Conservation (phyloP, 30 jellyfish, hydroid and myxozoan genomes). For the Rhopilema esculentum region DNA sequence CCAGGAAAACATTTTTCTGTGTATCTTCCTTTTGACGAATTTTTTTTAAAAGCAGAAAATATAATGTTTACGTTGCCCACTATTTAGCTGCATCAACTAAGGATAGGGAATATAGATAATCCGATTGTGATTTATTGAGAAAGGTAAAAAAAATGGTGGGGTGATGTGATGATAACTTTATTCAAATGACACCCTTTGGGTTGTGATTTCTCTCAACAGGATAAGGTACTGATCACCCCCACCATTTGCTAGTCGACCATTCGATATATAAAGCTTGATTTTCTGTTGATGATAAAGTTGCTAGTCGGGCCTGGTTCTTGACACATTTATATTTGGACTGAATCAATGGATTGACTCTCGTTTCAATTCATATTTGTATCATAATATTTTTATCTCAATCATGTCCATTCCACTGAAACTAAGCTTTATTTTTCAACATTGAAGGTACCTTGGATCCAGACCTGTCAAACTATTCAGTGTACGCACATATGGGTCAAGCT, state of each 20-base stretch:
- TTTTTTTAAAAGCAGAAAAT: too few species aligned
- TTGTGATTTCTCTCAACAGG: constrained; percentile 9
- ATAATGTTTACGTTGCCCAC: too few species aligned
- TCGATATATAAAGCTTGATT: neutral
- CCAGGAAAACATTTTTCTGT: too few species aligned
- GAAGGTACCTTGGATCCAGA: constrained; percentile 94
- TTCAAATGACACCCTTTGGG: neutral
- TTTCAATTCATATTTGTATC: too few species aligned
- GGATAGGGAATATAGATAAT: too few species aligned
- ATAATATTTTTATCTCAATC: neutral
- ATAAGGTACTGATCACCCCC: constrained; percentile 35
- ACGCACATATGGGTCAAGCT: constrained; percentile 89
- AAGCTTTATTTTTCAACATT: neutral
- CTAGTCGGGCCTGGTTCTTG: too few species aligned
- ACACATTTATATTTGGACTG: too few species aligned
- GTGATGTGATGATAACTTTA: constrained; percentile 22
- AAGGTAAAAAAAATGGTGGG: neutral
- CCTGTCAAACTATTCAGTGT: constrained; percentile 94
- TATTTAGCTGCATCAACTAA: too few species aligned
- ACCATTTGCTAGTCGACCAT: too few species aligned
- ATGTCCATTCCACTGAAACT: neutral
- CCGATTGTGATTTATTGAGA: neutral
- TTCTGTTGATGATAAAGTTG: neutral
- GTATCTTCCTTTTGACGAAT: too few species aligned
- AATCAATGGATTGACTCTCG: too few species aligned